Base-by-base conservation (phyloP, 2,113 vertebrate species). In the Phaethornis superciliosus region DNA sequence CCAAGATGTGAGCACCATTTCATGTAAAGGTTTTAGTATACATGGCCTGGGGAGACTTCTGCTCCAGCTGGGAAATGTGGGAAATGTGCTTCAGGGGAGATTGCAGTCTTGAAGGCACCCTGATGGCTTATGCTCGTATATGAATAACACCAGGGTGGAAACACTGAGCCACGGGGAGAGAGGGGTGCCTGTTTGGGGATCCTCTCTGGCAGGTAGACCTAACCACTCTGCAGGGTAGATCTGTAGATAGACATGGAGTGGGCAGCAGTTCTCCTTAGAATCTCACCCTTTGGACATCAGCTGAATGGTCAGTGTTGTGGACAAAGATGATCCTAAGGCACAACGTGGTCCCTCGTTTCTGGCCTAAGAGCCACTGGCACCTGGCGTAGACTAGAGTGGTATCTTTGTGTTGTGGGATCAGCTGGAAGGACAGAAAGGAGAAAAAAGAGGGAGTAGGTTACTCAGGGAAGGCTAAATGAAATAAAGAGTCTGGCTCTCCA, bases 211-310 rank as follows among this genome's bases (percentile, higher is more conserved):
- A 65, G 15, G 16, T 51, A 40, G 40, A 40, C 13, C 13, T 40
- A 40, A 11, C 40, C 63, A 14, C 30, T 6, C 12, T 49, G 35
- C 7, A 28, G 30, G 18, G 13, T 20, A 44, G 56, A 78, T 58
- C 37, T 35, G 6, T 26, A 18, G 16, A 20, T 5, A 30, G 51
- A n/a, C 35, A 60, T 40, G 12, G 33, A 0, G 0, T 0, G 9
- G 23, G 37, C 24, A 12, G 8, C n/a, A 54, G 35, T 42, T 54
- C 27, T 55, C 40, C 32, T n/a, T 46, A 47, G 7, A 8, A 16
- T 27, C n/a, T 20, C 27, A 22, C 40, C 32, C 21, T 37, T 42
- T 40, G 24, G 35, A 60, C 47, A n/a, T 49, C 58, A 62, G 30
- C 49, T 62, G 10, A 10, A 20, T 42, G 24, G 24, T 37, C 62